Base-by-base conservation (phyloP, 2,113 vertebrate species). In the Sander lucioperca region DNA sequence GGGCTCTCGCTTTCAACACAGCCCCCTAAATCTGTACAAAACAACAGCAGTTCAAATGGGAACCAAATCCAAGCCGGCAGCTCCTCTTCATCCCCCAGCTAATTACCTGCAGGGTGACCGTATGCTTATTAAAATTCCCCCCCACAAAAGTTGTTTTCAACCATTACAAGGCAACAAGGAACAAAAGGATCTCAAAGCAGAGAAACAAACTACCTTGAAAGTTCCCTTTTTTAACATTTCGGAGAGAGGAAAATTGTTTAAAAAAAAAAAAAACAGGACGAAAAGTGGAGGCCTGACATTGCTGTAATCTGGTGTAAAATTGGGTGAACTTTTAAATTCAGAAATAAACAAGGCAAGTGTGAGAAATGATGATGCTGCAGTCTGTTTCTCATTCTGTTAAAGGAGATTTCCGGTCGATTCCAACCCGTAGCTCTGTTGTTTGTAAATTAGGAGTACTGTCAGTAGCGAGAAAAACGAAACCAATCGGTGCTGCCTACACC, bases 81-180 rank as follows among this genome's bases (percentile, higher is more conserved):
- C 91, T 86, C 65, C 79, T 84, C 79, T 91, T 94, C 86, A 91
- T 85, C 90, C 91, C 85, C 83, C 27, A 86, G 91, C 89, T 92
- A 94, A 93, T 94, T 93, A 93, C 91, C 91, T 94, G 88, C 84
- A 84, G 92, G 88, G 86, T 90, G 89, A 82, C 88, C 66, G 85
- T 89, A 91, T 92, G 89, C 91, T 89, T 93, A 93, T 93, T 91
- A 93, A 89, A 93, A 89, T 69, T 75, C 30, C 62, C 82, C 50
- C 56, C 80, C 15, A 79, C 73, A 85, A 74, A 82, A 72, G 63
- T 92, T 90, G 85, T 93, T 93, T 93, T 88, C 67, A 81, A 56
- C 58, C 76, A 61, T 88, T 54, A 67, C 65, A 80, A 84, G 67
- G 58, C 53, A 91, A 79, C 67, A 58, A 74, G 67, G 54, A 87